These are phyloP conservation scores for Epinephelus malabaricus DNA, from an alignment of 2,797 vertebrate genomes.

Conservation along the genomic window DNA sequence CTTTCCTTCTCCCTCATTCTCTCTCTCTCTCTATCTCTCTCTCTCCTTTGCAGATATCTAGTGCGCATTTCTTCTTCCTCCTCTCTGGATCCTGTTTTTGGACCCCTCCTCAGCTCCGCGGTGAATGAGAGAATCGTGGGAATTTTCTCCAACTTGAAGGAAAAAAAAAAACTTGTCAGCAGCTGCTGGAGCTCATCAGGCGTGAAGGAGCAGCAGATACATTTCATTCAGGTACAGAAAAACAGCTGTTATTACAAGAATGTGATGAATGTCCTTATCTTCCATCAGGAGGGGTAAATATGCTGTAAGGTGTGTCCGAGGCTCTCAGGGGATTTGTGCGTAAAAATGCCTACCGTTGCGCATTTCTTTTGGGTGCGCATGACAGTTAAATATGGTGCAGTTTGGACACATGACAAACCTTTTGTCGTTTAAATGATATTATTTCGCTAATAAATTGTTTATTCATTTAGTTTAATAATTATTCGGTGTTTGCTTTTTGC, in stretches of 20 bases:
- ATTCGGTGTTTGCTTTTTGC: not conserved
- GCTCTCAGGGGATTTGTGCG: conserved; percentile 53
- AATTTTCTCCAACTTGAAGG: conserved; percentile 57
- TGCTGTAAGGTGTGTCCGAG: conserved; percentile 70
- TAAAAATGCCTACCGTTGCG: conserved; percentile 58
- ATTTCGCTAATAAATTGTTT: not conserved
- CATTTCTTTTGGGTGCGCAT: conserved; percentile 54
- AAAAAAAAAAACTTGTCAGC: conserved; percentile 58
- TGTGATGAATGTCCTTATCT: conserved; percentile 49
- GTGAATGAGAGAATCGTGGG: conserved; percentile 52
- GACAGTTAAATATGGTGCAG: conserved; percentile 33
- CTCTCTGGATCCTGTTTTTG: conserved; percentile 39
- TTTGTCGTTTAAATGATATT: not conserved
- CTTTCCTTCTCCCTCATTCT: conserved; percentile 17
- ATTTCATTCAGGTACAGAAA: conserved; percentile 69
- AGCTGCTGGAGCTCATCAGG: conserved; percentile 64
- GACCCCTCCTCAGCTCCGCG: conserved; percentile 50
- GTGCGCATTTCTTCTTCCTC: conserved; percentile 62
- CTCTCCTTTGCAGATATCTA: conserved; percentile 60
- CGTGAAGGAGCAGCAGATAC: conserved; percentile 56
- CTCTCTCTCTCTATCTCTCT: conserved; percentile 27
- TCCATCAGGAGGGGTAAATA: conserved; percentile 20
- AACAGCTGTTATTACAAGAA: conserved; percentile 46
- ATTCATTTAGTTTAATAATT: no score
- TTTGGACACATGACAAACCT: conserved; percentile 2